Evolutionary conservation across 2,888 invertebrate genomes (phyloP), one percentile per base, ranked within the genome.

Genomic region (Amblyjoppa fuscipennis): DNA sequence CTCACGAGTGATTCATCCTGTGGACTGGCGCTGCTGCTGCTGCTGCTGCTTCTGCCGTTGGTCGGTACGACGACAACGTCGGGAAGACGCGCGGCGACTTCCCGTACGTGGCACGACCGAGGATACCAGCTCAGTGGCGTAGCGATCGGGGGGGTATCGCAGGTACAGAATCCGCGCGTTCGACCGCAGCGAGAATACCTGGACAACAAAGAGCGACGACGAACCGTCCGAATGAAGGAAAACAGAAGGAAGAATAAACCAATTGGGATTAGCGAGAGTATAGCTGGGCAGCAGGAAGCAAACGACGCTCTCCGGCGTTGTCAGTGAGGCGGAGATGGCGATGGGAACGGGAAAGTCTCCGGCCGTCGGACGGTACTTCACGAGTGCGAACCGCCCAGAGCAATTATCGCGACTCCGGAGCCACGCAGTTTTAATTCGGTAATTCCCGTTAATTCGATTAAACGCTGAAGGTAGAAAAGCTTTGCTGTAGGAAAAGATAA

Each of bases 391-490:
- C n/a, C 85, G 73, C 79, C 80, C 69, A 51, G 59, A 83, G 83
- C 82, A 85, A 85, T 85, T 85, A 83, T 80, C 82, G 80, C 80
- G 66, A 76, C 64, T 80, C 85, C 31, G 7, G 64, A 59, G 41
- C 68, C 68, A 68, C 59, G 51, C 73, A 74, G 76, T 80, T 73
- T 85, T 85, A 85, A 85, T 85, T 83, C 80, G 80, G 68, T 85
- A 85, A 85, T 83, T 85, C 80, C 77, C 76, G 85, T 74, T 83
- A 83, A 85, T 83, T 85, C 85, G 85, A 85, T 85, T 83, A 85
- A 80, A 85, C 71, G 79, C 5, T 73, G 25, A 49, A 41, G n/a
- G 45, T 34, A 66, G 70, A 73, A 73, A 51, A 51, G 41, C 64
- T 70, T 70, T 70, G 53, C 70, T 70, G 81, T 45, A 66, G 31